Base-by-base conservation (phyloP, 1,140 invertebrate genomes). In the Aphelinus certus region DNA sequence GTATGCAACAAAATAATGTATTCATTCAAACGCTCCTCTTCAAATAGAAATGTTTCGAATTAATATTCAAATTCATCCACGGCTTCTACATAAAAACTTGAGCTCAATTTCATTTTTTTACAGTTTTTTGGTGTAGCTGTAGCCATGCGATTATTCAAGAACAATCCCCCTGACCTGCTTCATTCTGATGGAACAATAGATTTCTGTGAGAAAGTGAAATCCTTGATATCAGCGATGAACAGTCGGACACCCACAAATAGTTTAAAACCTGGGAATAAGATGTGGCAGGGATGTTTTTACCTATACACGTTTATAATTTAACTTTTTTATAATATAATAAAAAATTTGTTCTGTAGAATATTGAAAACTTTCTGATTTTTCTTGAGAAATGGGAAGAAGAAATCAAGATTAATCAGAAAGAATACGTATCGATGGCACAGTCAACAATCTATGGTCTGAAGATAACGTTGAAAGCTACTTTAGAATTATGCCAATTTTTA, bases 201-300 rank as follows among this genome's bases (percentile, higher is more conserved):
- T n/a, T 73, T 78, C 7, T 78, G 55, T 26, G n/a, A 53, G 64
- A 76, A 55, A 60, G 46, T 75, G 9, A 71, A 77, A 43, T 51
- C 61, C 9, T 60, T 77, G 9, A 77, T 77, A 5, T 71, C 71
- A 45, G 76, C 71, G 3, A 77, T 77, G 76, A 71, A 77, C 55
- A 68, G 61, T 70, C 71, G 71, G 45, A 74, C 66, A 56, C 67
- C 71, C 26, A 26, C 26, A 26, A 26, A 26, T 26, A 26, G 26
- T 26, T 26, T 26, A 26, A 26, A 26, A 26, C 26, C 26, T 26
- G 26, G 26, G 26, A 26, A 26, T 26, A 26, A 26, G 26, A 26
- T 26, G 26, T 26, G 0, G 26, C 26, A 26, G 26, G 26, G 0
- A 26, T n/a, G n/a, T n/a, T n/a, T n/a, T n/a, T n/a, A n/a, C n/a